phyloP scores from a whole-genome alignment of 2,888 invertebrate species.

The Leptogaster cylindrica region DNA sequence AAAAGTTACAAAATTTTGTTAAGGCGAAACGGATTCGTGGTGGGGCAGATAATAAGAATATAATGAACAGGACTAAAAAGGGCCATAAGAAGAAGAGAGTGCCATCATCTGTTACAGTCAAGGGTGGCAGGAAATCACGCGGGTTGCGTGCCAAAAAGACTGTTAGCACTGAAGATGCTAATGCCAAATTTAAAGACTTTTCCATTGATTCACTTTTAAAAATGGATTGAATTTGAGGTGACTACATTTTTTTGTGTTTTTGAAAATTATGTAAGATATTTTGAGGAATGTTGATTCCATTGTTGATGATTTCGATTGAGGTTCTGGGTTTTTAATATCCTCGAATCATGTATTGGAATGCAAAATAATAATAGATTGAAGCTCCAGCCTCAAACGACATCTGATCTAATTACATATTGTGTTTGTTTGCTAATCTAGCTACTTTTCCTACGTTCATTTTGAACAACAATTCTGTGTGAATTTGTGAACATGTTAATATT shows the following conservation, averaged over 20 bases:
- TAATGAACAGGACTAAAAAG: not conserved
- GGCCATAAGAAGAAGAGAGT: not conserved
- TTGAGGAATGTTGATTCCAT: too few species aligned
- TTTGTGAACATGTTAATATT: too few species aligned
- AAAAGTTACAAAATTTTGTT: not conserved
- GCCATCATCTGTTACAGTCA: not conserved
- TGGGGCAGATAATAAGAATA: not conserved
- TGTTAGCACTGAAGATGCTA: slow-evolving; percentile 56
- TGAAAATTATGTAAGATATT: not conserved
- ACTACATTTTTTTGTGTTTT: slow-evolving; percentile 24
- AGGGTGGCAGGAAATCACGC: not conserved
- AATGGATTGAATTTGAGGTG: slow-evolving; percentile 49
- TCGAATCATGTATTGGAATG: too few species aligned
- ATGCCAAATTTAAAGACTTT: slow-evolving; percentile 62
- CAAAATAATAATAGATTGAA: too few species aligned
- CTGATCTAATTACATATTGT: too few species aligned
- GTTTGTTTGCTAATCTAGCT: too few species aligned
- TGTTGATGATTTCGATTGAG: too few species aligned
- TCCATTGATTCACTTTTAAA: slow-evolving; percentile 61
- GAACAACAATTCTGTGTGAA: too few species aligned
- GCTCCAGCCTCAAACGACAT: too few species aligned
- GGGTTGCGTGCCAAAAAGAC: slow-evolving; percentile 13
- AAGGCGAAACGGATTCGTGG: not conserved
- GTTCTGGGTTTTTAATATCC: too few species aligned
- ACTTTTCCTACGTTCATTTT: too few species aligned